phyloP scores from a whole-genome alignment of 1,140 invertebrate species.

The Zaprionus gabonicus region DNA sequence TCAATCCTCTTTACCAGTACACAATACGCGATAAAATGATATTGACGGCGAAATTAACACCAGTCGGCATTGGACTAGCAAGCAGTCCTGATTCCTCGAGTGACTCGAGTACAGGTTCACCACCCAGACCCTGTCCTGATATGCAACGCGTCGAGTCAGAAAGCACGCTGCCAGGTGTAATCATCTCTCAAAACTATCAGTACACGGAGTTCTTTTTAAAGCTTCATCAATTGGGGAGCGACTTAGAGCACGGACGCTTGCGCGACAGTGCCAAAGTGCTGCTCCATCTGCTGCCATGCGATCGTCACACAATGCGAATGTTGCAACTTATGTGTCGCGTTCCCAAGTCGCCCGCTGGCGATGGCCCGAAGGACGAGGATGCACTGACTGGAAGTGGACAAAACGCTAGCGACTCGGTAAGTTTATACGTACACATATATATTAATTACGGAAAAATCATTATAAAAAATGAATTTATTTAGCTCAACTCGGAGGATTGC shows the following conservation, averaged over 20 bases:
- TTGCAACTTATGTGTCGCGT: conserved; percentile 86
- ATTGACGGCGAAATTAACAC: conserved; percentile 94
- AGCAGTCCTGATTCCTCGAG: conserved; percentile 90
- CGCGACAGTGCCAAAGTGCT: conserved; percentile 94
- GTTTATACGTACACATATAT: not conserved
- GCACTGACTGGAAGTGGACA: conserved; percentile 43
- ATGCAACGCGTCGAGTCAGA: conserved; percentile 90
- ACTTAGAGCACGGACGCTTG: conserved; percentile 91
- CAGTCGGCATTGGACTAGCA: conserved; percentile 92
- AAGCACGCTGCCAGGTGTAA: conserved; percentile 95
- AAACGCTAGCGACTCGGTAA: conserved; percentile 18
- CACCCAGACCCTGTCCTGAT: conserved; percentile 91
- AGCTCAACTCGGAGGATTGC: conserved; percentile 81
- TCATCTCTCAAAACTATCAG: conserved; percentile 90
- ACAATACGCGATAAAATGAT: conserved; percentile 96
- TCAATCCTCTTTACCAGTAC: conserved; percentile 94
- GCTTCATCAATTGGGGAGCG: conserved; percentile 94
- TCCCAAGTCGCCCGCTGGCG: conserved; percentile 46
- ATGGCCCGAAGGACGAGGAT: conserved; percentile 56
- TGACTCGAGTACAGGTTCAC: conserved; percentile 88
- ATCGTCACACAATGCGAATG: conserved; percentile 90
- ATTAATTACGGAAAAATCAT: not conserved
- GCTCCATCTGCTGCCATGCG: conserved; percentile 95
- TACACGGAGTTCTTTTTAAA: conserved; percentile 96
- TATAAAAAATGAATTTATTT: not conserved